Evolutionary conservation across 1,140 invertebrate genomes (phyloP), one percentile per base, ranked within the genome.

Genomic region (Andrena cerasifolii): DNA sequence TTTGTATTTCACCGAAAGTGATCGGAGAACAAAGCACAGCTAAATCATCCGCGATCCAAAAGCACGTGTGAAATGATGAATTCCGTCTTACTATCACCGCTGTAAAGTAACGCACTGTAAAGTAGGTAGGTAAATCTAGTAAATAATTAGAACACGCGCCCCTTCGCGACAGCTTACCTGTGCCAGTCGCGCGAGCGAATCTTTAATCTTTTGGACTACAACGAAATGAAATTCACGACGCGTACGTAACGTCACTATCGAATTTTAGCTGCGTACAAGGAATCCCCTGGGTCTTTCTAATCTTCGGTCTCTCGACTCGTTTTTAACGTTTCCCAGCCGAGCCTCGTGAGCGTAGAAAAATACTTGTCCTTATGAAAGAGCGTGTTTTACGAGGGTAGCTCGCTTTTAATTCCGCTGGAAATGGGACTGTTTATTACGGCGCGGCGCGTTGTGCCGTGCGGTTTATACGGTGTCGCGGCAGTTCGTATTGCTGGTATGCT

Each of bases 351-450:
- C 10, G 36, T 40, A 10, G 36, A 40, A 40, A 40, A 40, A 10
- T 40, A n/a, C n/a, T 40, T 40, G 10, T 40, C 10, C 36, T 67
- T 58, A 58, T 66, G 63, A 56, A 76, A 75, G 21, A 53, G 49
- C 21, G n/a, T 56, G 36, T 14, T 76, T 76, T 67, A 68, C 54
- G 63, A 47, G 61, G 10, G 21, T 6, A 10, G 51, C 40, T 58
- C 28, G 63, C 26, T 58, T 76, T 76, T 76, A 68, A 76, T 76
- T 66, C 67, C 63, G 73, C 63, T 21, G 26, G 51, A 36, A 76
- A 28, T 36, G 53, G 51, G 21, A 33, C 63, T 67, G 73, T 58
- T 76, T 76, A 76, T 76, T 68, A 58, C 63, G 43, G 58, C 47
- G 58, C 47, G 56, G 51, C 36, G 47, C 40, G 33, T 6, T 40